A percentile compares a stretch with the other conserved stretches of the same genome.
phyloP scores from a whole-genome alignment of 2,888 invertebrate genomes.

The Hydriomena furcata region DNA sequence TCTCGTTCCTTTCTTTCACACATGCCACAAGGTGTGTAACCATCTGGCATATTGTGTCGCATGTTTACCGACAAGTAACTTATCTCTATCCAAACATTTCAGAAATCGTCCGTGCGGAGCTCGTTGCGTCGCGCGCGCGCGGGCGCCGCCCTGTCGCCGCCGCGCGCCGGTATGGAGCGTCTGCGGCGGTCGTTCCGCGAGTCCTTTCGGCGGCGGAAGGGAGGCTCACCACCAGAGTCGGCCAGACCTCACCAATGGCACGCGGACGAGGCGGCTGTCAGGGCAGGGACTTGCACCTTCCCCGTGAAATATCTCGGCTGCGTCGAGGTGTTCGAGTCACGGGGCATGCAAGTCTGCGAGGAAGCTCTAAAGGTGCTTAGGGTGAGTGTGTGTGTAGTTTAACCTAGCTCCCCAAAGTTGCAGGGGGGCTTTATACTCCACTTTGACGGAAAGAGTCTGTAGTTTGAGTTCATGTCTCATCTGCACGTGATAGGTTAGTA shows the following conservation, averaged over 20 bases:
- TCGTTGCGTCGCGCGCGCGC: slow-evolving; percentile 77
- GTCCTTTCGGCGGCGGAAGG: slow-evolving; percentile 96
- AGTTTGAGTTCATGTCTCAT: neutral
- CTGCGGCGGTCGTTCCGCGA: slow-evolving; percentile 95
- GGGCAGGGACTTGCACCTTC: slow-evolving; percentile 98
- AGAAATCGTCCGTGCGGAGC: slow-evolving; percentile 78
- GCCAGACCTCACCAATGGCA: slow-evolving; percentile 99
- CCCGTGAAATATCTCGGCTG: slow-evolving; percentile 99
- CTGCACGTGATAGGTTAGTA: neutral
- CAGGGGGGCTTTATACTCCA: no score
- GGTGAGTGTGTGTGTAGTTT: slow-evolving; percentile 82
- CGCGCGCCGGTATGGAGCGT: slow-evolving; percentile 90
- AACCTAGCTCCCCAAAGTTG: neutral
- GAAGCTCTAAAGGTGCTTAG: slow-evolving; percentile 98
- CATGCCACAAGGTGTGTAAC: no score
- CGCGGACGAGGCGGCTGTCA: slow-evolving; percentile 97
- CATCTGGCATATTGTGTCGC: no score
- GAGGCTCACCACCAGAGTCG: slow-evolving; percentile 90
- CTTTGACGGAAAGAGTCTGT: no score
- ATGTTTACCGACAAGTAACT: slow-evolving; percentile 6
- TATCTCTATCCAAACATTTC: slow-evolving; percentile 36
- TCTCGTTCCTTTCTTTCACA: slow-evolving; percentile 9
- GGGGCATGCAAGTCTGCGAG: slow-evolving; percentile 99
- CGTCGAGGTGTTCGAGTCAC: slow-evolving; percentile 99
- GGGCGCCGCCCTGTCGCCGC: slow-evolving; percentile 76